These are phyloP conservation scores for Calonectris borealis DNA, from an alignment of 2,113 vertebrate species.

Conservation along the genomic window DNA sequence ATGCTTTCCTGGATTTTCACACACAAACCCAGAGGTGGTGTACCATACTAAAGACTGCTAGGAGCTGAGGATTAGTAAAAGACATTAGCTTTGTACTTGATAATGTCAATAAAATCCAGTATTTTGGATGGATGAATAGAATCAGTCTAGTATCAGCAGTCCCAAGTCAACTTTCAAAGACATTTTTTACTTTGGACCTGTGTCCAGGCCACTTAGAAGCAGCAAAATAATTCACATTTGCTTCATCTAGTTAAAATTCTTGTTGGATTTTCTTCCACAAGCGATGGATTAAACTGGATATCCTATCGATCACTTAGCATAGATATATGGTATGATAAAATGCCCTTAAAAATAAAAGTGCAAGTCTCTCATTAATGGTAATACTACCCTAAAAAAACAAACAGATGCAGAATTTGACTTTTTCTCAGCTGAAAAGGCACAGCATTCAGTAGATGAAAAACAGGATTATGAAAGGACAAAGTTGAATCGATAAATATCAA, in stretches of 20 bases:
- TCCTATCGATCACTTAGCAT: neutral
- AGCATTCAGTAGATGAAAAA: neutral
- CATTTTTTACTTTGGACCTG: neutral
- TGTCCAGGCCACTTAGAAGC: neutral
- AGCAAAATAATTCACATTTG: neutral
- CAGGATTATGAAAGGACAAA: neutral
- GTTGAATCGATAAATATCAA: neutral
- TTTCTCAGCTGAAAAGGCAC: neutral
- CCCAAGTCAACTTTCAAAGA: neutral
- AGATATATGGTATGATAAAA: neutral
- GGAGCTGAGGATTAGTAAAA: neutral
- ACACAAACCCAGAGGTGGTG: neutral
- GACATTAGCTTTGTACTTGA: neutral
- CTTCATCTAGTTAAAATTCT: neutral
- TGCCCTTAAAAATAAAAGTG: neutral
- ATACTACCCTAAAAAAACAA: neutral
- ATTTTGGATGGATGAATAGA: neutral
- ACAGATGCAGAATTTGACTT: neutral
- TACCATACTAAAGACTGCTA: no score
- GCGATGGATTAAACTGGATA: neutral
- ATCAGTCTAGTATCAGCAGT: neutral
- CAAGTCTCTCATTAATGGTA: neutral
- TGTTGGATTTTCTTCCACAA: neutral
- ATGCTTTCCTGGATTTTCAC: neutral
- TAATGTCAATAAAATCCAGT: neutral